Base-by-base conservation (phyloP, 2,888 invertebrate species). In the Nephrocerus scutellatus region DNA sequence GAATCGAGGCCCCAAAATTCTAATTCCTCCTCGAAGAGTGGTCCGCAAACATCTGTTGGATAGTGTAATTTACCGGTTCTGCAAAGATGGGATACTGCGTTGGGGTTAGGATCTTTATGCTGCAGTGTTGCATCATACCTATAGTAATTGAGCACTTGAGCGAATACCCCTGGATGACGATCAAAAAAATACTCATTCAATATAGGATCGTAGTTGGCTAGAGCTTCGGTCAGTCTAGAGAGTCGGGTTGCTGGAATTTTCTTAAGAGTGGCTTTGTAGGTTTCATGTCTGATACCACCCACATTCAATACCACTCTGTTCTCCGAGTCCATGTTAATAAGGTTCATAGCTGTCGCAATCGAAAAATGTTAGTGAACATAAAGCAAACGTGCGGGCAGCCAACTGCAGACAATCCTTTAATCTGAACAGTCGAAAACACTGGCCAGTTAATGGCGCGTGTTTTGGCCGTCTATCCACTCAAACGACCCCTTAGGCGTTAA, bases 161-260 rank as follows among this genome's bases (percentile, higher is more conserved):
- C 93, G 71, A 96, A 96, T 54, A 77, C 95, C 36, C 93, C 95
- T 21, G 95, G 95, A 73, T 96, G 95, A 54, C 93, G 74, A 72
- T 95, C 97, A 74, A 98, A 98, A 79, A 98, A 98, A 76, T 96
- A 98, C 74, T 98, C 98, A 72, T 98, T 97, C 60, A 97, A 80
- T 60, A 97, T 89, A 33, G 96, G 95, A 74, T 98, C 98, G 74
- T 98, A 98, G 74, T 97, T 98, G 65, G 93, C 96, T 59, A 97
- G 77, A 30, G 95, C 95, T 72, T 98, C 97, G 46, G 92, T 93
- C 51, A 95, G 78, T 49, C 93, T 75, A 34, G 95, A 95, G 52
- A 96, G 76, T 48, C 95, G 75, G 36, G 95, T 96, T 59, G 95
- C 95, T 23, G 95, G 95, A 63, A 95, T 96, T 75, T 96, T 96